phyloP scores from a whole-genome alignment of 2,797 vertebrate species.

The Lemur catta region DNA sequence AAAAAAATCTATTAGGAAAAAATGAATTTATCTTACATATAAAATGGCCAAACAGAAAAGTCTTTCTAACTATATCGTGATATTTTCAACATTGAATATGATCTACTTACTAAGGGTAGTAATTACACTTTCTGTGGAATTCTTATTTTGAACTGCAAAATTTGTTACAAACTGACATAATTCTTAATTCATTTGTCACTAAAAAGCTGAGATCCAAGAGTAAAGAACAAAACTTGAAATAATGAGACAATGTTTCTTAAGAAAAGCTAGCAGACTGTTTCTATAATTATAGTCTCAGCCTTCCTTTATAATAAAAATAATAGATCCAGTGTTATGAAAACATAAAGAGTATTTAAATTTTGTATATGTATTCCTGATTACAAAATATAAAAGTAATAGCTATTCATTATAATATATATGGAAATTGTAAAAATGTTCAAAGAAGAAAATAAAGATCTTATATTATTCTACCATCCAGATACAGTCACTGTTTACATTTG shows the following conservation, averaged over 20 bases:
- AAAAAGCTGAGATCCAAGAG: background rate
- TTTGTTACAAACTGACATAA: background rate
- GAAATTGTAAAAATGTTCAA: background rate
- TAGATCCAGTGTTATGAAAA: background rate
- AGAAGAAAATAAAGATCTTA: conserved; percentile 38
- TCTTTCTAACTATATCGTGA: background rate
- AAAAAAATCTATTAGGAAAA: background rate
- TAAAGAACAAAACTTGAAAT: background rate
- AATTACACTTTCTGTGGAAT: background rate
- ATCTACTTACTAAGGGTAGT: background rate
- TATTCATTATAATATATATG: background rate
- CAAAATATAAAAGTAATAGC: background rate
- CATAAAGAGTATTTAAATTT: background rate
- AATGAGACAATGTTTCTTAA: background rate
- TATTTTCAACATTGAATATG: conserved; percentile 17
- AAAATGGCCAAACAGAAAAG: background rate
- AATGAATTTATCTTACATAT: background rate
- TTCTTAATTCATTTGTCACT: conserved; percentile 16
- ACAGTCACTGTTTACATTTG: background rate
- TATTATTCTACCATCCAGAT: background rate
- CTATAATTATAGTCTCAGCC: background rate
- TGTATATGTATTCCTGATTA: background rate
- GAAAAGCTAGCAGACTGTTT: background rate
- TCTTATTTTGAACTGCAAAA: background rate
- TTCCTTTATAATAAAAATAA: conserved; percentile 29